A percentile compares a stretch with the other conserved stretches of the same genome.
Conservation (phyloP, 1,140 invertebrate species). For the Heliconius hewitsoni region DNA sequence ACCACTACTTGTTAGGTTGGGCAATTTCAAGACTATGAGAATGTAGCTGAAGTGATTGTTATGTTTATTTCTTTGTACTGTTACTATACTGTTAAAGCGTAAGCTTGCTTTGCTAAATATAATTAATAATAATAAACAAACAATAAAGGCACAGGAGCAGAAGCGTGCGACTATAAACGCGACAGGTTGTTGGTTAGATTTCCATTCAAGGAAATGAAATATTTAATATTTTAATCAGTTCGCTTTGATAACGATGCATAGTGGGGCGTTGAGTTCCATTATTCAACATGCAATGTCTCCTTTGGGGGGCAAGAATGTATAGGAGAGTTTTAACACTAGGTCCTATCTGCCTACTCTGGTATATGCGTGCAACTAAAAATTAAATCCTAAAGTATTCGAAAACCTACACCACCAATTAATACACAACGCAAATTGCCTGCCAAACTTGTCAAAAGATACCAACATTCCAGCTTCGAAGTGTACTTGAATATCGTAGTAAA, state of each 20-base stretch:
- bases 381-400: not conserved
- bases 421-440: not conserved
- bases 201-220: too few relatives aligned
- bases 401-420: not conserved
- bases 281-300: too few relatives aligned
- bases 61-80: not conserved
- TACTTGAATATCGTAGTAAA: slow-evolving; percentile 18
- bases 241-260: too few relatives aligned
- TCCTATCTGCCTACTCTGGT: too few relatives aligned
- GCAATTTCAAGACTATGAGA: not conserved
- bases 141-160: not conserved
- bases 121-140: not conserved
- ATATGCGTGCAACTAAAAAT: not conserved
- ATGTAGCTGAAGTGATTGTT: not conserved
- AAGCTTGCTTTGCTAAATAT: not conserved
- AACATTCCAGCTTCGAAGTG: not conserved
- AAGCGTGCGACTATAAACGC: too few relatives aligned
- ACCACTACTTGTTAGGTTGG: not conserved
- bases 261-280: too few relatives aligned
- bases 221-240: too few relatives aligned
- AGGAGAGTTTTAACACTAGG: too few relatives aligned
- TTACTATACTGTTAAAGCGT: not conserved
- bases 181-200: too few relatives aligned
- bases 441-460: not conserved
- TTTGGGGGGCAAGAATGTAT: too few relatives aligned